phyloP scores from a whole-genome alignment of 2,888 invertebrate species.

The Rhopalosiphum nymphaeae region DNA sequence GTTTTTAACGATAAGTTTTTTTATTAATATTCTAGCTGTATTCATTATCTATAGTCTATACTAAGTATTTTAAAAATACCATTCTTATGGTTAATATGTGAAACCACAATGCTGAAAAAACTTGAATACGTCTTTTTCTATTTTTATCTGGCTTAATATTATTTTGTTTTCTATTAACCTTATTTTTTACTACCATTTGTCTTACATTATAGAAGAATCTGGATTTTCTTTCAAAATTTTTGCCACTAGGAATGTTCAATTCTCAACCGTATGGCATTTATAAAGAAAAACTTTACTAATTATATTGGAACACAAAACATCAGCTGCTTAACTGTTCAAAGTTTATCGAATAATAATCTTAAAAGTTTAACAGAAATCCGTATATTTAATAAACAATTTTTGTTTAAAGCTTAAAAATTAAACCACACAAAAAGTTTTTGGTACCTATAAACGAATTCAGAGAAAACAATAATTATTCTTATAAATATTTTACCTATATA shows the following conservation, averaged over 20 bases:
- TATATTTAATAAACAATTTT: constrained; percentile 29
- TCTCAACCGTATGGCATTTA: constrained; percentile 15
- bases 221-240: neutral
- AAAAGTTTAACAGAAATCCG: constrained; percentile 29
- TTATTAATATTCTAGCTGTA: neutral
- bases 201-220: neutral
- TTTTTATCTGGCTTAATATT: neutral
- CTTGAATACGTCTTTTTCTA: neutral
- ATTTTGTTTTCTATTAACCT: constrained; percentile 20
- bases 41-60: neutral
- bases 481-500: neutral
- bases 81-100: neutral
- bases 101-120: neutral
- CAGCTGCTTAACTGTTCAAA: constrained; percentile 32
- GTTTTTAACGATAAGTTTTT: neutral
- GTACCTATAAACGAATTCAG: neutral
- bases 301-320: constrained; percentile 48
- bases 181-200: neutral
- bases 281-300: constrained; percentile 53
- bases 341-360: constrained; percentile 36
- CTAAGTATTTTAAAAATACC: constrained; percentile 2
- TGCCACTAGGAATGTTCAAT: neutral
- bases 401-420: constrained; percentile 16
- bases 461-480: neutral
- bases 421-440: neutral